These are phyloP conservation scores for Potorous gilbertii DNA, from an alignment of 2,797 vertebrate genomes.

Conservation along the genomic window DNA sequence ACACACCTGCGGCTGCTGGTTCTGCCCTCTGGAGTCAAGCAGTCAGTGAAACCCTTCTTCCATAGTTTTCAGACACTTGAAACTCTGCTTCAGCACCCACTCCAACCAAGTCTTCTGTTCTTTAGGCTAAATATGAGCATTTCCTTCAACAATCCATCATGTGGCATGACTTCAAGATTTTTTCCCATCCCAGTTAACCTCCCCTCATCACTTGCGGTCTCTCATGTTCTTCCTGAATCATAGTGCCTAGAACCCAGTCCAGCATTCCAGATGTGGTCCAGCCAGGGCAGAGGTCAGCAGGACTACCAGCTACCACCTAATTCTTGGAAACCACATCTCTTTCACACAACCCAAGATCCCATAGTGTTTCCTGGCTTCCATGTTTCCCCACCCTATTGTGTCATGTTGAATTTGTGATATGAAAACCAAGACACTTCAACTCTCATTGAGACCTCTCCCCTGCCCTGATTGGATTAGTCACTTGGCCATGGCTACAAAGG, in stretches of 20 bases:
- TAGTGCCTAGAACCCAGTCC: not conserved
- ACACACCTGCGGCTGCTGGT: not conserved
- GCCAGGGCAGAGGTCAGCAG: not conserved
- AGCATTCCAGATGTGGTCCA: not conserved
- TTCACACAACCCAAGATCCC: not conserved
- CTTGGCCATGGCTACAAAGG: not conserved
- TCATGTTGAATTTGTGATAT: not conserved
- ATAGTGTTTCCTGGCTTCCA: not conserved
- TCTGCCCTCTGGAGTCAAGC: not conserved
- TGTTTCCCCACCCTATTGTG: not conserved
- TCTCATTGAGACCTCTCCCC: not conserved
- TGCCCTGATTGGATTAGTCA: not conserved
- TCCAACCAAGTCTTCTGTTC: not conserved
- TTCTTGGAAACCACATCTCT: not conserved
- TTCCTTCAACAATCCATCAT: not conserved
- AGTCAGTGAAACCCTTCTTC: not conserved
- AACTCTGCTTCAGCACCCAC: not conserved
- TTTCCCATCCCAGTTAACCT: not conserved
- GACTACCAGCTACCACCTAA: not conserved
- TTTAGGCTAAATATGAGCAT: not conserved
- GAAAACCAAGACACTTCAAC: not conserved
- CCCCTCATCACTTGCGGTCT: not conserved
- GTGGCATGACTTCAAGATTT: not conserved
- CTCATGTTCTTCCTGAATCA: not conserved
- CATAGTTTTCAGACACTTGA: not conserved